Evolutionary conservation across 2,113 vertebrate genomes (phyloP), one percentile per base, ranked within the genome.

Genomic region (Channa maculata): DNA sequence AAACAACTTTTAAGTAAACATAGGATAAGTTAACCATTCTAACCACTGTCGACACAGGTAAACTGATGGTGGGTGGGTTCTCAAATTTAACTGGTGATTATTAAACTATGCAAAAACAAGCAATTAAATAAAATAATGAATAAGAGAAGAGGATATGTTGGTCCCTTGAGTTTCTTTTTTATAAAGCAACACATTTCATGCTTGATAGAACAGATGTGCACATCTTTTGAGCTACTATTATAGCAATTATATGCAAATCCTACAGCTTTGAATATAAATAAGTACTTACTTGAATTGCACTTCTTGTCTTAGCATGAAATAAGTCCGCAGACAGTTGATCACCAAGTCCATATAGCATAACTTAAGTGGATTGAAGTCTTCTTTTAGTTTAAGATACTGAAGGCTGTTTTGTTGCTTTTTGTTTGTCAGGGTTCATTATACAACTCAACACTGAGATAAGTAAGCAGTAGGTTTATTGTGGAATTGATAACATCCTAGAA

Each of bases 161-260:
- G 58, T 50, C 33, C 51, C 11, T 24, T 68, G 64, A 43, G 57
- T 36, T 44, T 13, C 73, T 50, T 43, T 71, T 73, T 67, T 53
- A 48, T 59, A 57, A 7, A 74, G 34, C 14, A 57, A 80, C 39
- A 13, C 9, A 75, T 82, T 71, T 81, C 52, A 75, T 65, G 61
- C 60, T 52, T 74, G 67, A 73, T 44, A 7, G 36, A 71, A 75
- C 58, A 77, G 57, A 74, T 54, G 44, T 24, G 24, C 0, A 0
- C 1, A 1, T 82, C 48, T 72, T 80, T 67, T 71, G 61, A 71
- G 45, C 59, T 24, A 59, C 65, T 50, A 54, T 71, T 82, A 50
- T 51, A 9, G 52, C 72, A 78, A 75, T 73, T 71, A 78, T 65
- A 85, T 86, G 67, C 71, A 89, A 85, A 81, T 85, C 67, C 64